A percentile compares a stretch with the other conserved stretches of the same genome.
phyloP scores from a whole-genome alignment of 2,797 vertebrate species.

The Arctocebus calabarensis region DNA sequence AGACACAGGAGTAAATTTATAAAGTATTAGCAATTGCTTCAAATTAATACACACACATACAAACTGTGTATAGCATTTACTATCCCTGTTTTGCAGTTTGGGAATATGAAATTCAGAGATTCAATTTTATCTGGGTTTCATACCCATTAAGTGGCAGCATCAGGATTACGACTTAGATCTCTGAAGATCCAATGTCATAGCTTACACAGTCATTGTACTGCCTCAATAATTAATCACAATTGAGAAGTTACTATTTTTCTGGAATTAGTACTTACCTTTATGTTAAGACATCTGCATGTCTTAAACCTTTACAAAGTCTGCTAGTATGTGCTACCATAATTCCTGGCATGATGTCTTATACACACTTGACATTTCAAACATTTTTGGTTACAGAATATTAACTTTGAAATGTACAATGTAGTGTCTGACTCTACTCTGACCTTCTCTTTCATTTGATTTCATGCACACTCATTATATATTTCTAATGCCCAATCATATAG shows the following conservation, averaged over 20 bases:
- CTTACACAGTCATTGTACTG: background rate
- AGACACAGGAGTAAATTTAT: background rate
- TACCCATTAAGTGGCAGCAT: background rate
- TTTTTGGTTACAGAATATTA: constrained; percentile 36
- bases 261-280: constrained; percentile 43
- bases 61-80: background rate
- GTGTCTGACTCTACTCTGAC: background rate
- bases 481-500: constrained; percentile 46
- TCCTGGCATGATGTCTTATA: background rate
- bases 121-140: background rate
- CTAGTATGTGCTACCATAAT: background rate
- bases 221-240: background rate
- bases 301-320: background rate
- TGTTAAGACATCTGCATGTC: background rate
- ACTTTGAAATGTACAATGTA: constrained; percentile 21
- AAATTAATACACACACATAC: background rate
- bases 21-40: background rate
- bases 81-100: background rate
- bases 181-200: background rate
- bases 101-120: background rate
- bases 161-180: background rate
- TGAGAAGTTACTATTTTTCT: background rate
- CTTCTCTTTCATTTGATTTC: constrained; percentile 51
- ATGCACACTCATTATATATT: background rate
- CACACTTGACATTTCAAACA: background rate